These are phyloP conservation scores for Phoronis australis DNA, from an alignment of 2,888 invertebrate genomes.

Conservation along the genomic window DNA sequence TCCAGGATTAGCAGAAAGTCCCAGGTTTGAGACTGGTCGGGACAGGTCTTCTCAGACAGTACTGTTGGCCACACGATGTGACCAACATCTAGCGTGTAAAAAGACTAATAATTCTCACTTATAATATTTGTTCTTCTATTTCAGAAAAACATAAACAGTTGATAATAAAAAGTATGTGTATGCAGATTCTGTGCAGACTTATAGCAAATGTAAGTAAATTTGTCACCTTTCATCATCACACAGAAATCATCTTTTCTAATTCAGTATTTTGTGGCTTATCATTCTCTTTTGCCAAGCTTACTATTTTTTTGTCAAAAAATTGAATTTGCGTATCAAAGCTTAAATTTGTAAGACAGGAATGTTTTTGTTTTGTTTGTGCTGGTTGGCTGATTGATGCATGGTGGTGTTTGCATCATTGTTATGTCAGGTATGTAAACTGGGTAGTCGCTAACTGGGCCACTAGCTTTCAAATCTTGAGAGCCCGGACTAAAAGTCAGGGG, in stretches of 20 bases:
- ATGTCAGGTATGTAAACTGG: too few relatives aligned
- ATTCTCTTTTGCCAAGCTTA: neutral
- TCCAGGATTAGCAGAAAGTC: constrained; percentile 14
- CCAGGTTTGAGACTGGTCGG: neutral
- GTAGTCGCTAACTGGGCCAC: too few relatives aligned
- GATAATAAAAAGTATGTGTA: constrained; percentile 40
- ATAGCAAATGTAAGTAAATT: constrained; percentile 37
- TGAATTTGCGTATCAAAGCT: neutral
- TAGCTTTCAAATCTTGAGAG: too few relatives aligned
- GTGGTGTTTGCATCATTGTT: neutral
- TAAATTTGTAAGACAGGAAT: neutral
- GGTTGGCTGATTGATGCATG: too few relatives aligned
- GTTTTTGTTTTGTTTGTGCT: neutral
- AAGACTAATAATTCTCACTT: neutral
- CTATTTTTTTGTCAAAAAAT: neutral
- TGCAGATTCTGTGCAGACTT: constrained; percentile 44
- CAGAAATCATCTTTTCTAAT: neutral
- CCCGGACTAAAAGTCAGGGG: too few relatives aligned
- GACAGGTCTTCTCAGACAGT: neutral
- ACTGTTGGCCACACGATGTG: neutral
- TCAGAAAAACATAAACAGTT: constrained; percentile 36
- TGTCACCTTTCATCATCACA: neutral
- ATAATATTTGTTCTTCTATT: constrained; percentile 9
- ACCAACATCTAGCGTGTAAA: too few relatives aligned
- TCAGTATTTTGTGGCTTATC: neutral